phyloP scores from a whole-genome alignment of 2,888 invertebrate genomes.

The Phortica okadai region DNA sequence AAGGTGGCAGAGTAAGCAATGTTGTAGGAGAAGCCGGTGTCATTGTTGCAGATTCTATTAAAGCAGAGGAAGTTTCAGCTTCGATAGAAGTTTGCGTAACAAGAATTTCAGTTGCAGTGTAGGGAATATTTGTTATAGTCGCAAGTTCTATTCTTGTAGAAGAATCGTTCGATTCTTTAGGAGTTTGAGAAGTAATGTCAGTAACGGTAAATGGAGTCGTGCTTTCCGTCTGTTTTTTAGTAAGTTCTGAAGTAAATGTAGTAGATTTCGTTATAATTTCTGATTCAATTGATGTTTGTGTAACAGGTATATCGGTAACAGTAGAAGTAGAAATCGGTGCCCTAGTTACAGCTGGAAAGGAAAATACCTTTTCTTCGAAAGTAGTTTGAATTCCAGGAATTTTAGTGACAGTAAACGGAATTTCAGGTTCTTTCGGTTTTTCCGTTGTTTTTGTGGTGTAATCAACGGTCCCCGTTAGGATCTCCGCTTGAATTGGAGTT shows the following conservation, averaged over 20 bases:
- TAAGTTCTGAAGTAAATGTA: neutral
- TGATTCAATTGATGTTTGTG: neutral
- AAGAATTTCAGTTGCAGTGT: neutral
- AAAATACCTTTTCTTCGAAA: neutral
- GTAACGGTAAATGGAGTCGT: neutral
- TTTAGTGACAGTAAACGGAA: conserved; percentile 1
- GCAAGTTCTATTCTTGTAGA: conserved; percentile 2
- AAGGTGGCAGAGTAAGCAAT: neutral
- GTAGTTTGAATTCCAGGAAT: conserved; percentile 10
- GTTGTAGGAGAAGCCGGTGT: conserved; percentile 7
- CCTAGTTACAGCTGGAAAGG: too few relatives aligned
- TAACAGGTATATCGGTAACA: neutral
- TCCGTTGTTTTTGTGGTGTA: too few relatives aligned
- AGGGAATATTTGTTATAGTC: neutral
- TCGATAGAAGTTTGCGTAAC: neutral
- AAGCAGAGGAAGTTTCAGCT: neutral
- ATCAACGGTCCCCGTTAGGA: neutral
- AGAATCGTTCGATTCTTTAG: neutral
- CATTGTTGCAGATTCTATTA: conserved; percentile 19
- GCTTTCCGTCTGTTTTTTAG: neutral
- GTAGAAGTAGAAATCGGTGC: neutral
- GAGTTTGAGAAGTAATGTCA: neutral
- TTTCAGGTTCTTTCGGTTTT: neutral
- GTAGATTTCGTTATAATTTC: neutral
- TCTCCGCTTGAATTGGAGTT: neutral